A percentile compares a stretch with the other conserved stretches of the same genome.
Conservation (phyloP, 2,888 invertebrate species). For the Metopia argyrocephala region DNA sequence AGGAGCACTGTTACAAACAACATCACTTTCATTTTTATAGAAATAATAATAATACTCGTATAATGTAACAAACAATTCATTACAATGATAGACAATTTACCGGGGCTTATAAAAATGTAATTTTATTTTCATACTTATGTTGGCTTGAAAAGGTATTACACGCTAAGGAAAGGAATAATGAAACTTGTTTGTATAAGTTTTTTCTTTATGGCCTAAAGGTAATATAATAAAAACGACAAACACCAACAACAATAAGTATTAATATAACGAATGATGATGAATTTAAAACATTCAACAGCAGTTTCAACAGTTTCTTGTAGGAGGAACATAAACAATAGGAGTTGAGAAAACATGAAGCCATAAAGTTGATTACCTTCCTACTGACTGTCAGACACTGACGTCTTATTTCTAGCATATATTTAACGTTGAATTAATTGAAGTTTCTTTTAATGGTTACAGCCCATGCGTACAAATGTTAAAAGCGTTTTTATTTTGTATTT, state of each 20-base stretch:
- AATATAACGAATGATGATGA: neutral
- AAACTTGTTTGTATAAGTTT: conserved; percentile 65
- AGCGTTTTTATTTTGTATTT: too few relatives aligned
- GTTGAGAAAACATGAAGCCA: conserved; percentile 48
- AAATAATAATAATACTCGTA: neutral
- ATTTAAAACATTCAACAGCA: conserved; percentile 9
- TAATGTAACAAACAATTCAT: conserved; percentile 52
- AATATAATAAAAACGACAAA: conserved; percentile 54
- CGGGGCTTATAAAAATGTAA: conserved; percentile 46
- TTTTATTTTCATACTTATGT: neutral
- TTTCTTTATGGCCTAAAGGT: conserved; percentile 68
- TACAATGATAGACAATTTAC: conserved; percentile 58
- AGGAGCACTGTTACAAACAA: conserved; percentile 50
- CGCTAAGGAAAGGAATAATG: conserved; percentile 53
- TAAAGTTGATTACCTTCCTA: conserved; percentile 34
- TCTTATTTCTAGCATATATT: too few relatives aligned
- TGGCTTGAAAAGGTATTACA: conserved; percentile 38
- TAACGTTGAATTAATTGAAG: too few relatives aligned
- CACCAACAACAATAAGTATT: conserved; percentile 23
- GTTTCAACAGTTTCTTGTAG: too few relatives aligned
- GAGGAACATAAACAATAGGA: conserved; percentile 32
- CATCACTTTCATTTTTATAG: conserved; percentile 19
- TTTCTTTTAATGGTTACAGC: too few relatives aligned
- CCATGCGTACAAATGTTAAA: too few relatives aligned
- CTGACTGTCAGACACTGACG: neutral